Evolutionary conservation across 2,888 invertebrate species (phyloP).

Genomic region (Chaetogeoica ovagalla): DNA sequence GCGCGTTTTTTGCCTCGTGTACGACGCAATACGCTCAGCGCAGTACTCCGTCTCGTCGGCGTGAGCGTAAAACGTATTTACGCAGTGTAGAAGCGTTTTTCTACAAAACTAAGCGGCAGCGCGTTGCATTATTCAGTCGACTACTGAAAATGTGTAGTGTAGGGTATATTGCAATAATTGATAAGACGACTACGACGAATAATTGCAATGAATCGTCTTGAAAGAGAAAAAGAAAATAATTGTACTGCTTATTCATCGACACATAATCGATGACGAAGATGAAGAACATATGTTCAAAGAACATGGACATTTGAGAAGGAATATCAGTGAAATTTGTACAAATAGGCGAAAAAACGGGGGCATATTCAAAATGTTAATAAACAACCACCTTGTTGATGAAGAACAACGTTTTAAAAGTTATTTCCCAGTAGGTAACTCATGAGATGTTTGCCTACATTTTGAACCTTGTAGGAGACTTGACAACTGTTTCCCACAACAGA

Average conservation of each 20-base stretch:
- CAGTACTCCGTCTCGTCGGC: no score
- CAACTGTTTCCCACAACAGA: constrained; percentile 20
- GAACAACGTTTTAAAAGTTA: constrained; percentile 23
- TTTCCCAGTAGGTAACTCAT: constrained; percentile 19
- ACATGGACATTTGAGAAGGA: no score
- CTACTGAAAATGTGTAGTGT: constrained; percentile 13
- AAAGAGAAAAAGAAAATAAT: constrained; percentile 26
- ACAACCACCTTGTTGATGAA: constrained; percentile 21
- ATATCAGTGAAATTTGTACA: constrained; percentile 10
- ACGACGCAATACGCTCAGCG: no score
- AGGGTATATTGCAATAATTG: no score
- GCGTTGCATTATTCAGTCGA: no score
- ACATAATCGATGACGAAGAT: constrained; percentile 21
- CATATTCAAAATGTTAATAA: constrained; percentile 25
- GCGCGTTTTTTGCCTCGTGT: no score
- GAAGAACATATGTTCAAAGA: constrained; percentile 19
- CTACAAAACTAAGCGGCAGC: no score
- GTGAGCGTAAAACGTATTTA: no score
- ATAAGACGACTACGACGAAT: not conserved
- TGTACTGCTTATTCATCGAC: constrained; percentile 29
- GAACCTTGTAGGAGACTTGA: constrained; percentile 24
- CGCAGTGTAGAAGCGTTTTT: no score
- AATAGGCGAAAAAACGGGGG: constrained; percentile 15
- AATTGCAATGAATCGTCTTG: constrained; percentile 26
- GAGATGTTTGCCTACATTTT: constrained; percentile 27